Conservation (phyloP, 2,797 vertebrate species). For the Girardinus metallicus region DNA sequence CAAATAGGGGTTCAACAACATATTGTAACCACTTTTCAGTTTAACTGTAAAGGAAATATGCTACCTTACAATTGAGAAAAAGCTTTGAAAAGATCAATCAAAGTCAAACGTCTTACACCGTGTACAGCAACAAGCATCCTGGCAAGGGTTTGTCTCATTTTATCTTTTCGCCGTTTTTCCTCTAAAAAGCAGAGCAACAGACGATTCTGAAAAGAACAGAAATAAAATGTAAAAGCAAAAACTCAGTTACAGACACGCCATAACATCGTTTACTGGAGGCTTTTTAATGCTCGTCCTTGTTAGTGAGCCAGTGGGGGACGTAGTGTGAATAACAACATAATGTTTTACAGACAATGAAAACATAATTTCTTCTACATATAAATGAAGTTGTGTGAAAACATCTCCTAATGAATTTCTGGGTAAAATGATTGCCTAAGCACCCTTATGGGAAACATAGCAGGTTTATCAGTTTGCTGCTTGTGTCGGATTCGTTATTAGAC, state of each 20-base stretch:
- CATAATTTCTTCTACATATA: neutral
- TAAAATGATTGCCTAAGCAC: neutral
- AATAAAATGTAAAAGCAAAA: neutral
- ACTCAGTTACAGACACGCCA: neutral
- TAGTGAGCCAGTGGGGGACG: neutral
- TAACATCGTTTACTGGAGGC: neutral
- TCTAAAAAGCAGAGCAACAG: neutral
- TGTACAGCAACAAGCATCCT: neutral
- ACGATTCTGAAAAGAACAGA: neutral
- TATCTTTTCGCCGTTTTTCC: neutral
- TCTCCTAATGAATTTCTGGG: neutral
- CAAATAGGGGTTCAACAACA: neutral
- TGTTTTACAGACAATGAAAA: conserved; percentile 8
- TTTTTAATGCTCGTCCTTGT: neutral
- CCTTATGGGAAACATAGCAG: neutral
- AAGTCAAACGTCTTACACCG: neutral
- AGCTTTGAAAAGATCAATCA: neutral
- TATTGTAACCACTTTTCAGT: neutral
- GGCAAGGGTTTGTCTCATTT: neutral
- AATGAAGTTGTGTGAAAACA: neutral
- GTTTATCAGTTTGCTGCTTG: conserved; percentile 9
- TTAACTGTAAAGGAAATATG: neutral
- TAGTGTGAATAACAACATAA: conserved; percentile 4
- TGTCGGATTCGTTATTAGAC: conserved; percentile 50
- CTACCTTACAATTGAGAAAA: neutral